These are phyloP conservation scores for Fissipunctia ypsillon DNA, from an alignment of 2,888 invertebrate species.

Conservation along the genomic window DNA sequence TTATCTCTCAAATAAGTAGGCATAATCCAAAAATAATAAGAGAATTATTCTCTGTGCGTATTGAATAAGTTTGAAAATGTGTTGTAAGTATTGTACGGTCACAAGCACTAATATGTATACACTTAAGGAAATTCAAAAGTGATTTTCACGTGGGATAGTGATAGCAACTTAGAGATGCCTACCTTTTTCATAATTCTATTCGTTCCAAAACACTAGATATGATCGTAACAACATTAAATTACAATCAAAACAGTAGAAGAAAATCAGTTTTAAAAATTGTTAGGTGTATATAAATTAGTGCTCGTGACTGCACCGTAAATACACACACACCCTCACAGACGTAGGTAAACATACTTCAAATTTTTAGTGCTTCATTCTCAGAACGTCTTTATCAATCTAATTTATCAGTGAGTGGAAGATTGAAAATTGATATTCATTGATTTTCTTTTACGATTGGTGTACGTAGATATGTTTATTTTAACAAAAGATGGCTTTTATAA, in stretches of 20 bases:
- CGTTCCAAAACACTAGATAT: no score
- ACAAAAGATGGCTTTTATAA: not conserved
- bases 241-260: no score
- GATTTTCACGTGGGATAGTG: no score
- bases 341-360: not conserved
- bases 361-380: constrained; percentile 7
- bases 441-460: constrained; percentile 1
- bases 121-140: no score
- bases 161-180: no score
- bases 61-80: not conserved
- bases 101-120: no score
- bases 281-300: no score
- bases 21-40: not conserved
- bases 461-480: not conserved
- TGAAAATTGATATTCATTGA: not conserved
- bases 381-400: not conserved
- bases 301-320: no score
- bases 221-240: no score
- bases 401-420: constrained; percentile 7
- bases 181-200: no score
- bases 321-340: not conserved
- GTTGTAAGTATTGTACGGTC: no score
- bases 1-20: not conserved
- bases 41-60: not conserved
- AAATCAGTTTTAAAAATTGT: no score